Base-by-base conservation (phyloP, 2,113 vertebrate species). In the Myiozetetes cayanensis region DNA sequence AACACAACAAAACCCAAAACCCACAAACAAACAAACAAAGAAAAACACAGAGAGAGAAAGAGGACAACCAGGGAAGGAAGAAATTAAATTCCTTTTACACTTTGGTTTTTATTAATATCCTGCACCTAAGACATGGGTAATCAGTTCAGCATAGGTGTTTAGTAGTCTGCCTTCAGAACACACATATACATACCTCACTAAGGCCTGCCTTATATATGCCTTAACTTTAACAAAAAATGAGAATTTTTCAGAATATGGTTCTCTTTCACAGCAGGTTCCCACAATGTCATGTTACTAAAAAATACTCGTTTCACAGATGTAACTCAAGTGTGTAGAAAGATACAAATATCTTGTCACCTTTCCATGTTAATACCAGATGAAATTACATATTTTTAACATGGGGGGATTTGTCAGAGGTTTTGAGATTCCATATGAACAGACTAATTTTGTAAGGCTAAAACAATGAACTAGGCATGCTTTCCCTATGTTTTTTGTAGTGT, bases 301-400 rank as follows among this genome's bases (percentile, higher is more conserved):
- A 74, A 28, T 74, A 27, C 31, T 72, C 75, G 30, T 78, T 77
- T 80, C 37, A 65, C 41, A 85, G 63, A 79, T 22, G 14, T 33
- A 50, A 85, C 4, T 37, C 31, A 66, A 78, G 23, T 27, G 14
- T 52, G 10, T 46, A 62, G 19, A 77, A 74, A 6, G 12, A 74
- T 50, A 24, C 43, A 62, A 58, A 14, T 59, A 63, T 73, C 46
- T 94, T 89, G 35, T 47, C 71, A 71, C 85, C 58, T 89, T 90
- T 79, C 49, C n/a, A 24, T 41, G 31, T 59, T 82, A 93, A 76
- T 49, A 35, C 12, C 50, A 75, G 67, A 49, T 33, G 13, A 89
- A 80, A 78, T 79, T 1, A 65, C 24, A 16, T 35, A 30, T 88
- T 87, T 93, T 66, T 73, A 82, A 61, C 8, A 10, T 20, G 17